Percentiles rank a stretch among this genome's conserved stretches.
Conservation (phyloP, 2,113 vertebrate species). For the Talpa occidentalis region DNA sequence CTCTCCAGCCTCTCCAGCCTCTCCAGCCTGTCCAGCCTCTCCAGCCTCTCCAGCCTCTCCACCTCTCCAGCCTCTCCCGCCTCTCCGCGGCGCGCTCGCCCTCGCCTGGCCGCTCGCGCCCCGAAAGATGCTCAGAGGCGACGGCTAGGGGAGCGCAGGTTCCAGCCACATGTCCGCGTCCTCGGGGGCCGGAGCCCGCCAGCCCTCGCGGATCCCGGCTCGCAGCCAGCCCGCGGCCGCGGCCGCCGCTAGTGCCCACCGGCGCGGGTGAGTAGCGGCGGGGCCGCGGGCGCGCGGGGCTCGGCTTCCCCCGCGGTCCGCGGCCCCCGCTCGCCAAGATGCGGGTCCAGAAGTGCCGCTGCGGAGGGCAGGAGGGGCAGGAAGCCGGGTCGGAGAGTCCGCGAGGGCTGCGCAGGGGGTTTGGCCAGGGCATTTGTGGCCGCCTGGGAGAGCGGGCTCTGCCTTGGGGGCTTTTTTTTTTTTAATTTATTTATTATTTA, state of each 20-base stretch:
- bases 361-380: neutral
- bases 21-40: no score
- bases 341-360: slow-evolving; percentile 48
- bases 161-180: slow-evolving; percentile 63
- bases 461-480: neutral
- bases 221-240: slow-evolving; percentile 64
- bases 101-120: slow-evolving; percentile 72
- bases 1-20: slow-evolving; percentile 66
- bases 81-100: slow-evolving; percentile 70
- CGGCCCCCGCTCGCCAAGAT: slow-evolving; percentile 27
- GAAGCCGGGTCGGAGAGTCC: neutral
- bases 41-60: no score
- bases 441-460: neutral
- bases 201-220: slow-evolving; percentile 64
- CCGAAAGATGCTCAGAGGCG: slow-evolving; percentile 76
- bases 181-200: slow-evolving; percentile 65
- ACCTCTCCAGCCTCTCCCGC: slow-evolving; percentile 67
- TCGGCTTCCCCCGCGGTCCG: neutral
- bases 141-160: slow-evolving; percentile 63
- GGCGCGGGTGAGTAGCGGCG: slow-evolving; percentile 74
- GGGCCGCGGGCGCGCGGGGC: slow-evolving; percentile 42
- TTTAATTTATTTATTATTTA: no score
- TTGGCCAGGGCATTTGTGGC: slow-evolving; percentile 42
- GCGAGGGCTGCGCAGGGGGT: slow-evolving; percentile 7
- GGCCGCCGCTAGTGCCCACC: slow-evolving; percentile 41